Evolutionary conservation across 2,113 vertebrate genomes (phyloP).

Genomic region (Heteronetta atricapilla): DNA sequence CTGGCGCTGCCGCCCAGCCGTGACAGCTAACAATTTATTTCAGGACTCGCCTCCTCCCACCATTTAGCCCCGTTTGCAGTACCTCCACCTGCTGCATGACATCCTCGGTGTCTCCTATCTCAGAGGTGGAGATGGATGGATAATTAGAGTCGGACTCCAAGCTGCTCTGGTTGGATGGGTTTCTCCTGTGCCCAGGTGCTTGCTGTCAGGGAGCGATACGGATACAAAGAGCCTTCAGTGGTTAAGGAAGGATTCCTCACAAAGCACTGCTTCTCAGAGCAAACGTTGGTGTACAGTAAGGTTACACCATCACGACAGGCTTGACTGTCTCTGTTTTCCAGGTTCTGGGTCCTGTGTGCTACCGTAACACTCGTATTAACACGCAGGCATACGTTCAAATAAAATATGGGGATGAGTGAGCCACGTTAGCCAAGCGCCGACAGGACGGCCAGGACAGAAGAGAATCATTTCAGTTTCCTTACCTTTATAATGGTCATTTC

Average conservation of each 20-base stretch:
- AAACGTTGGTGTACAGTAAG: background rate
- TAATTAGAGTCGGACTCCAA: slow-evolving; percentile 93
- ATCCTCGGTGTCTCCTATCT: slow-evolving; percentile 91
- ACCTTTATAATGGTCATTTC: slow-evolving; percentile 86
- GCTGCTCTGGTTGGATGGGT: slow-evolving; percentile 92
- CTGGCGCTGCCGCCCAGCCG: background rate
- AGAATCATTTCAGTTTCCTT: background rate
- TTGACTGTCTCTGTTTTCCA: background rate
- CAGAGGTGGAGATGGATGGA: slow-evolving; percentile 88
- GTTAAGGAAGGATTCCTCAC: background rate
- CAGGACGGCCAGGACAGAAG: fast-evolving
- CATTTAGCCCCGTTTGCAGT: background rate
- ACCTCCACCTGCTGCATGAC: slow-evolving; percentile 90
- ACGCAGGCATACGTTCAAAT: background rate
- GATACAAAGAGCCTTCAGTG: background rate
- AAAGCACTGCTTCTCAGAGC: background rate
- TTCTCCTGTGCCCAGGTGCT: slow-evolving; percentile 85
- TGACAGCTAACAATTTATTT: fast-evolving
- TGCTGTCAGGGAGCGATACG: slow-evolving; percentile 46
- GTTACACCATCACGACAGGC: background rate
- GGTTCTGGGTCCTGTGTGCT: background rate
- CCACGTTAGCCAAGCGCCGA: fast-evolving
- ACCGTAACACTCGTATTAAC: background rate
- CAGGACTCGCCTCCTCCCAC: no score
- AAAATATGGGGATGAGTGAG: background rate